phyloP scores from a whole-genome alignment of 2,113 vertebrate species.

The Regulus satrapa region DNA sequence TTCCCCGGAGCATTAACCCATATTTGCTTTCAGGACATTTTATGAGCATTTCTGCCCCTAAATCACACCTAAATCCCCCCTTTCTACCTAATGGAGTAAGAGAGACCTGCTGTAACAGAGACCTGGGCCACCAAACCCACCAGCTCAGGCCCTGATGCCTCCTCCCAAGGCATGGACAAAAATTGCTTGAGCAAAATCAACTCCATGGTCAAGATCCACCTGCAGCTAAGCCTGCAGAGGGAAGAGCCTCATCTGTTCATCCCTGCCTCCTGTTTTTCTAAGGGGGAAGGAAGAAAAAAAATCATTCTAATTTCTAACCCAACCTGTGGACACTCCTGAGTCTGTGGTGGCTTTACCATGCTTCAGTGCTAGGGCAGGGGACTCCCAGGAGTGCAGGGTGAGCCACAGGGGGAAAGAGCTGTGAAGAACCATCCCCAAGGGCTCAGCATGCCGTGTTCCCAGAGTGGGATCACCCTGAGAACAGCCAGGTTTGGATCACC shows the following conservation, averaged over 20 bases:
- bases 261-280: neutral
- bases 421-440: neutral
- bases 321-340: neutral
- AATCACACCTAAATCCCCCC: no score
- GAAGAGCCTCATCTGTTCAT: neutral
- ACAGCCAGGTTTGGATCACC: neutral
- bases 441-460: neutral
- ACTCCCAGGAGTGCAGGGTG: neutral
- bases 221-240: neutral
- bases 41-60: neutral
- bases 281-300: neutral
- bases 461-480: fast-evolving
- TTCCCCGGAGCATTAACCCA: neutral
- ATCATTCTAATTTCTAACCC: neutral
- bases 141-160: neutral
- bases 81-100: neutral
- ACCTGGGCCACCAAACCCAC: neutral
- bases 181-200: neutral
- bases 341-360: neutral
- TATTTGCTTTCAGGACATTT: neutral
- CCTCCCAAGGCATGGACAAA: neutral
- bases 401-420: neutral
- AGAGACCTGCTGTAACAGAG: neutral
- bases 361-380: neutral
- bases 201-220: neutral